Evolutionary conservation across 2,888 invertebrate genomes (phyloP).

Genomic region (Fissipunctia ypsillon): DNA sequence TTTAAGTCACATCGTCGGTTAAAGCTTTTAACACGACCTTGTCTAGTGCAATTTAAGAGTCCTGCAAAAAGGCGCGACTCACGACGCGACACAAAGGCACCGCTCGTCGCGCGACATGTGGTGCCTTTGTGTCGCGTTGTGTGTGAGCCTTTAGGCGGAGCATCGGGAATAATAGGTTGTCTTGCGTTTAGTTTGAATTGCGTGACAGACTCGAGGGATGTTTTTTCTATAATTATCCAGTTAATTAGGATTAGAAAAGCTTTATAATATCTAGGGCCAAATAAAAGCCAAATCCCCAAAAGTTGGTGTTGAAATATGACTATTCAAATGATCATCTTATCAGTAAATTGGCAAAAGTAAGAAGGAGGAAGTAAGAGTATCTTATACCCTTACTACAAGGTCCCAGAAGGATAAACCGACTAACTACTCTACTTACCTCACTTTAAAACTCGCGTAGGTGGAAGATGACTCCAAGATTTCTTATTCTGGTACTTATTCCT

Average conservation of each 20-base stretch:
- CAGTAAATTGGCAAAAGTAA: slow-evolving; percentile 1
- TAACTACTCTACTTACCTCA: not conserved
- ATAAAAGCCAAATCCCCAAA: not conserved
- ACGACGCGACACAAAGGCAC: no score
- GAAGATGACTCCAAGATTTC: slow-evolving; percentile 4
- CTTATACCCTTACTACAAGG: not conserved
- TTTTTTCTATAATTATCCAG: not conserved
- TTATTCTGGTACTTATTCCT: not conserved
- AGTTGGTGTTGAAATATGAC: not conserved
- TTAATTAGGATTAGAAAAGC: not conserved
- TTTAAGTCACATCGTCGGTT: no score
- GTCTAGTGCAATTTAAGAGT: not conserved
- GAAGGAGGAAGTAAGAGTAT: not conserved
- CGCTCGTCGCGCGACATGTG: no score
- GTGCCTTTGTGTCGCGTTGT: no score
- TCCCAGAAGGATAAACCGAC: not conserved
- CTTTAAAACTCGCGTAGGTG: not conserved
- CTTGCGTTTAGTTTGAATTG: not conserved
- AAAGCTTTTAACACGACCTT: not conserved
- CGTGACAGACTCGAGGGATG: not conserved
- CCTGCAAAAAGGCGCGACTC: no score
- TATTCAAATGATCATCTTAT: not conserved
- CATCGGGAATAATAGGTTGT: not conserved
- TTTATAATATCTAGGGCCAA: not conserved
- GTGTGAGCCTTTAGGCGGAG: not conserved